Evolutionary conservation across 1,140 invertebrate genomes (phyloP), one percentile per base, ranked within the genome.

Genomic region (Polyergus mexicanus): DNA sequence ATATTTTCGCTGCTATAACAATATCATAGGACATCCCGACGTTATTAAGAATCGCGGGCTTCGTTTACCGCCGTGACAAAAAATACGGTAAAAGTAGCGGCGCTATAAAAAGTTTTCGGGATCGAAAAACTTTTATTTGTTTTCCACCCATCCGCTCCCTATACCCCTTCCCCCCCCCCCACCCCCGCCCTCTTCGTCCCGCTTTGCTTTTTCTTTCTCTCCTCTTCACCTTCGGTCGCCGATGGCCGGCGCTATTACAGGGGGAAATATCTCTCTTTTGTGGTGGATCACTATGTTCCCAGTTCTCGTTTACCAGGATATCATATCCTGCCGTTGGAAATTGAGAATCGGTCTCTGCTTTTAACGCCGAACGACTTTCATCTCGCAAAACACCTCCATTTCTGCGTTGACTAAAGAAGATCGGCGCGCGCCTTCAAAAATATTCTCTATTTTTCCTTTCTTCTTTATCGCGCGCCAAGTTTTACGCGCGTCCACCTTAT

Each of bases 61-160:
- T 89, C 90, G 91, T 93, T 93, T 90, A 90, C 87, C 77, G 81
- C 60, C 83, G 84, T 85, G 77, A 38, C 63, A 88, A 81, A 89
- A 90, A 89, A 89, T 76, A 87, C 68, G 51, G 35, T 85, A 87
- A 91, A 91, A 91, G 86, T 78, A 74, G 56, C 62, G 86, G 74
- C 78, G 74, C 78, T 74, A 88, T 92, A 92, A 93, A 93, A 93
- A 92, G 87, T 92, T 93, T 87, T 81, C 74, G 81, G 71, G 88
- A 93, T 93, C 91, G 91, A 85, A 89, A 92, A 93, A 93, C 90
- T 94, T 94, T 94, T 91, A 92, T 92, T 92, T 90, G 91, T 88
- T 93, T 92, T 88, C 86, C 85, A 80, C 44, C 66, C 75, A 35
- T 22, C 25, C 65, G 19, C 71, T 38, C 51, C 19, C 19, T 13